Percentiles rank a stretch among this genome's conserved stretches.
These are phyloP conservation scores for Amblyjoppa fuscipennis DNA, from an alignment of 2,888 invertebrate species.

Conservation along the genomic window DNA sequence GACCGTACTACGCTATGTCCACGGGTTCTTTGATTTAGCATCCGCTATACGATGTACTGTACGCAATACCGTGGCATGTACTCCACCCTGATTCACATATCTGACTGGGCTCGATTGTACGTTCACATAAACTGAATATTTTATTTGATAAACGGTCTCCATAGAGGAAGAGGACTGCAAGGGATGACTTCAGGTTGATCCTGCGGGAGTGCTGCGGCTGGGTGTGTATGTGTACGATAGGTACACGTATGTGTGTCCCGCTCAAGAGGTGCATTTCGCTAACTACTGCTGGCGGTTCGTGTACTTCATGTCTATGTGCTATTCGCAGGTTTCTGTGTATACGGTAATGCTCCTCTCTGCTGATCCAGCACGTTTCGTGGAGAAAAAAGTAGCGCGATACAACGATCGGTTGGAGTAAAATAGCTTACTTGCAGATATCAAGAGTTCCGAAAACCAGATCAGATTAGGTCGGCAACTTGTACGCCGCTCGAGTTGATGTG, in stretches of 20 bases:
- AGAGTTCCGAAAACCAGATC: neutral
- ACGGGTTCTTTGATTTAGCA: neutral
- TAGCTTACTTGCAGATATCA: neutral
- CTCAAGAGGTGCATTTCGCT: constrained; percentile 21
- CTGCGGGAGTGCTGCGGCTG: constrained; percentile 19
- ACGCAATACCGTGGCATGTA: constrained; percentile 25
- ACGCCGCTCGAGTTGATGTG: no score
- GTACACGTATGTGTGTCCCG: neutral
- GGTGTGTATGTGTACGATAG: neutral
- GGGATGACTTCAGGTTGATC: constrained; percentile 42
- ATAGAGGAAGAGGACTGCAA: constrained; percentile 65
- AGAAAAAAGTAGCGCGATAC: neutral
- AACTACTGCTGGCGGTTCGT: constrained; percentile 17
- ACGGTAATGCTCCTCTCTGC: constrained; percentile 3
- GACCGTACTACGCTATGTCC: constrained; percentile 5
- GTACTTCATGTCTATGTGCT: neutral
- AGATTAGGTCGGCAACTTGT: no score
- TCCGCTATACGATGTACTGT: neutral
- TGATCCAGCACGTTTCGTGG: neutral
- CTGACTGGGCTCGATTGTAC: constrained; percentile 69
- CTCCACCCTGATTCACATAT: constrained; percentile 67
- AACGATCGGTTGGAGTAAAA: neutral
- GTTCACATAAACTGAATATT: constrained; percentile 75
- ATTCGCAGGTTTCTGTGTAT: neutral
- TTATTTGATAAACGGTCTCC: constrained; percentile 75